These are phyloP conservation scores for Agonopterix alstromeriana DNA, from an alignment of 2,888 invertebrate species.

Conservation along the genomic window DNA sequence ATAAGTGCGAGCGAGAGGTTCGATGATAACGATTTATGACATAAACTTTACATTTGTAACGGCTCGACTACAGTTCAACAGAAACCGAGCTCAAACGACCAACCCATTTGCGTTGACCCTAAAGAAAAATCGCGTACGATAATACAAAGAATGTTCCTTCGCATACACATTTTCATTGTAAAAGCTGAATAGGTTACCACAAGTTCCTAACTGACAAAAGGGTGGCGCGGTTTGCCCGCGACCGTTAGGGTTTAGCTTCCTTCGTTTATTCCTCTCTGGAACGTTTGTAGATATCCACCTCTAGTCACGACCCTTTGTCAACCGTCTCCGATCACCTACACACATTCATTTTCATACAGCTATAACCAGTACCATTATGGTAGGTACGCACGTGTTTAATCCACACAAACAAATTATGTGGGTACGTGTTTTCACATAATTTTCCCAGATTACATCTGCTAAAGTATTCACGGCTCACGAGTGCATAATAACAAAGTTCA, in stretches of 20 bases:
- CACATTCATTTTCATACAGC: too few relatives aligned
- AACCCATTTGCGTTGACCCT: neutral
- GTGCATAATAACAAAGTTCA: constrained; percentile 1
- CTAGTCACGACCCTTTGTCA: constrained; percentile 34
- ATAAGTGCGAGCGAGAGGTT: too few relatives aligned
- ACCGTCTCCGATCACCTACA: constrained; percentile 27
- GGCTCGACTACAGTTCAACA: too few relatives aligned
- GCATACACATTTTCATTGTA: neutral
- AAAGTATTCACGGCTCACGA: constrained; percentile 6
- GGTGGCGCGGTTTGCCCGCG: constrained; percentile 10
- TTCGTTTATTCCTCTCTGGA: constrained; percentile 6
- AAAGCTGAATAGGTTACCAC: constrained; percentile 3
- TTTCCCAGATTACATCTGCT: constrained; percentile 16
- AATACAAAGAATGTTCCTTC: neutral
- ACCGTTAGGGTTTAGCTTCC: constrained; percentile 14
- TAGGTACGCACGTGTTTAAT: too few relatives aligned
- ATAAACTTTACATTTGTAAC: too few relatives aligned
- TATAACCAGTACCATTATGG: too few relatives aligned
- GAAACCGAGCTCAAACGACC: too few relatives aligned
- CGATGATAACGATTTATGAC: too few relatives aligned
- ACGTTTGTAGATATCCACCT: constrained; percentile 14
- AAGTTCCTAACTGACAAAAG: constrained; percentile 4
- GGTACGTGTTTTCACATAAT: constrained; percentile 27
- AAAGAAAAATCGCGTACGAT: neutral
- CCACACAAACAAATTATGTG: too few relatives aligned